phyloP scores from a whole-genome alignment of 2,113 vertebrate genomes.

The Melanostigma gelatinosum region DNA sequence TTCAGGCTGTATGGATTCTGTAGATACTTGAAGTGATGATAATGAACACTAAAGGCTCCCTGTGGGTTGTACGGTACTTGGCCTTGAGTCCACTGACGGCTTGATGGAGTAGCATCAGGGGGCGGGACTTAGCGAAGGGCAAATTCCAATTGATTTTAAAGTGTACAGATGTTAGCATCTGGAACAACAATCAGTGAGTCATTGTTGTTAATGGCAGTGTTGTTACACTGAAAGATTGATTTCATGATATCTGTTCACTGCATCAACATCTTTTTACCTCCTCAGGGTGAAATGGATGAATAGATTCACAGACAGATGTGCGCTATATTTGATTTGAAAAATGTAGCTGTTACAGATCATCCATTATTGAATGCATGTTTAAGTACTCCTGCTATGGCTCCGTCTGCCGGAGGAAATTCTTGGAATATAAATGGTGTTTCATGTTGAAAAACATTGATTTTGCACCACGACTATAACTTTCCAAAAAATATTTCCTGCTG shows the following conservation, averaged over 20 bases:
- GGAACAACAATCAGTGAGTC: background rate
- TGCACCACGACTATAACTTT: background rate
- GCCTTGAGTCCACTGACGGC: background rate
- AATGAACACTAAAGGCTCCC: background rate
- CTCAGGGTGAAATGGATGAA: background rate
- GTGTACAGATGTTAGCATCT: background rate
- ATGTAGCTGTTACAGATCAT: background rate
- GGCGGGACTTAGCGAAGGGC: background rate
- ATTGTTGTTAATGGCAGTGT: background rate
- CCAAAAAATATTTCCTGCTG: background rate
- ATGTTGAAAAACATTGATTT: slow-evolving; percentile 4
- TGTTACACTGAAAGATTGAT: slow-evolving; percentile 9
- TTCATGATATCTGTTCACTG: background rate
- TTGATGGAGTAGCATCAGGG: background rate
- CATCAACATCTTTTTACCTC: background rate
- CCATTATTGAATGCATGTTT: slow-evolving; percentile 2
- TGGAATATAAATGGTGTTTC: background rate
- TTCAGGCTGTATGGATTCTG: background rate
- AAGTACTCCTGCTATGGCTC: slow-evolving; percentile 11
- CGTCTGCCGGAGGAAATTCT: background rate
- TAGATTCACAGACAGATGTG: slow-evolving; percentile 26
- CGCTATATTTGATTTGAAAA: slow-evolving; percentile 21
- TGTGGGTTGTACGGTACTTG: background rate
- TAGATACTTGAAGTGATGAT: background rate
- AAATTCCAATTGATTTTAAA: background rate